A percentile compares a stretch with the other conserved stretches of the same genome.
phyloP scores from a whole-genome alignment of 1,140 invertebrate species.

The Drosophila paulistorum region DNA sequence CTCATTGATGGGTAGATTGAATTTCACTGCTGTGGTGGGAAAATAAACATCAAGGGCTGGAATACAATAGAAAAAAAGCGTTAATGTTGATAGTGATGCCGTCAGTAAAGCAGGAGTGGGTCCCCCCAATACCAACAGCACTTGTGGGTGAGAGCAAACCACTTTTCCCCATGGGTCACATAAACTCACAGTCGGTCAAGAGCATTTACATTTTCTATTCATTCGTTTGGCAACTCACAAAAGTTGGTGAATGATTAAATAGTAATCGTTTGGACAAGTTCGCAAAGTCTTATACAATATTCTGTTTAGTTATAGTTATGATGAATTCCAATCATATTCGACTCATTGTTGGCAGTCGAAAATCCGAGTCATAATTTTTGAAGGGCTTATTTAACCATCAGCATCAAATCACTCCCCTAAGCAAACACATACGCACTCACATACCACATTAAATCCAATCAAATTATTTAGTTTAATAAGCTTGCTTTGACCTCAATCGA shows the following conservation, averaged over 20 bases:
- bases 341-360: neutral
- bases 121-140: neutral
- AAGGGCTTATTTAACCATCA: conserved; percentile 51
- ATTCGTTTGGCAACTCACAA: too few relatives aligned
- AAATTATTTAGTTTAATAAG: conserved; percentile 73
- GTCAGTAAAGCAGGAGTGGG: conserved; percentile 19
- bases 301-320: too few relatives aligned
- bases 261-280: too few relatives aligned
- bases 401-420: conserved; percentile 4
- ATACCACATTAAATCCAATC: conserved; percentile 59
- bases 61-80: conserved; percentile 19
- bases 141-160: conserved; percentile 24
- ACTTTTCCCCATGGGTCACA: too few relatives aligned
- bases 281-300: too few relatives aligned
- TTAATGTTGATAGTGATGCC: conserved; percentile 36
- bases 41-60: conserved; percentile 78
- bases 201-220: too few relatives aligned
- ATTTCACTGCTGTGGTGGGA: conserved; percentile 70
- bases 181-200: too few relatives aligned
- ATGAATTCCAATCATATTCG: neutral
- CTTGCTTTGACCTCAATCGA: conserved; percentile 60
- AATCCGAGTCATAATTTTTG: conserved; percentile 11
- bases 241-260: too few relatives aligned
- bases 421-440: conserved; percentile 31
- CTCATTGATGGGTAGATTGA: conserved; percentile 78